phyloP scores from a whole-genome alignment of 2,113 vertebrate genomes.

The Manacus vitellinus region DNA sequence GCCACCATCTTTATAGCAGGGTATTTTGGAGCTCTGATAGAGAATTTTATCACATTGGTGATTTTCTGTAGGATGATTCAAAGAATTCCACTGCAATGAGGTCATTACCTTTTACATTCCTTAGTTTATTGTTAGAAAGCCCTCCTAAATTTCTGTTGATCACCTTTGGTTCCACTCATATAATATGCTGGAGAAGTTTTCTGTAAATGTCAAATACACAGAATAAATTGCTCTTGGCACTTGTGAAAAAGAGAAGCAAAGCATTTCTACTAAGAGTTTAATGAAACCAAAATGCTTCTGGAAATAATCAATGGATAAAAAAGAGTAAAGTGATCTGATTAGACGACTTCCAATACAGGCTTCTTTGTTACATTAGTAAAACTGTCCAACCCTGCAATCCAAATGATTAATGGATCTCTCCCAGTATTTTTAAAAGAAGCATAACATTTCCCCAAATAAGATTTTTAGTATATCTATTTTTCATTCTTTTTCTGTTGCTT shows the following conservation, averaged over 20 bases:
- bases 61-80: neutral
- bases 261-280: constrained; percentile 20
- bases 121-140: neutral
- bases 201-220: neutral
- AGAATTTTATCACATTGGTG: neutral
- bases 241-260: constrained; percentile 17
- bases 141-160: neutral
- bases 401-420: constrained; percentile 17
- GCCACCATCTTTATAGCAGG: neutral
- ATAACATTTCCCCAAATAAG: constrained; percentile 2
- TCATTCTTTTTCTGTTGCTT: neutral
- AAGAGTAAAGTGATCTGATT: constrained; percentile 27
- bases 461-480: neutral
- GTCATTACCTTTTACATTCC: constrained; percentile 1
- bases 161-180: constrained; percentile 22
- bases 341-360: constrained; percentile 7
- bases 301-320: constrained; percentile 11
- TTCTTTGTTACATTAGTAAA: constrained; percentile 18
- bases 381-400: neutral
- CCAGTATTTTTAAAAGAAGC: constrained; percentile 20
- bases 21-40: neutral
- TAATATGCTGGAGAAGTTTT: neutral
- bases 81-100: neutral
- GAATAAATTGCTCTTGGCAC: neutral
- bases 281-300: constrained; percentile 19